A percentile compares a stretch with the other conserved stretches of the same genome.
Conservation (phyloP, 2,888 invertebrate genomes). For the Leucophenga montana region DNA sequence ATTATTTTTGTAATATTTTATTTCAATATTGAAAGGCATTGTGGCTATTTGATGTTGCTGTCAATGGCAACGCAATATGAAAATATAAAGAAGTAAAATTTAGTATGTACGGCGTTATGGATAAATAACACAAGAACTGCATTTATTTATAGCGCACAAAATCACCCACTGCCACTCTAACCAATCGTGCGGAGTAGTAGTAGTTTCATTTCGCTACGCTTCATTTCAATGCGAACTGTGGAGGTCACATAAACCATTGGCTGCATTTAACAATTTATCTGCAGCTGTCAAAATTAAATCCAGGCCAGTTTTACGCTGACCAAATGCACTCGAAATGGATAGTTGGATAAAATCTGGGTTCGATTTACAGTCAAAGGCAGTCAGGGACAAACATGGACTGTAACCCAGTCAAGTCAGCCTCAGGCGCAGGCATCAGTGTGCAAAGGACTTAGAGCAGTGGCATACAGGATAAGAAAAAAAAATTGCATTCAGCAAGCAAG, state of each 20-base stretch:
- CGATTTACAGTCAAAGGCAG: too few species aligned
- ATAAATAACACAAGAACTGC: background rate
- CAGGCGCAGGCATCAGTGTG: slow-evolving; percentile 1
- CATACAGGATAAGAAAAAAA: slow-evolving; percentile 17
- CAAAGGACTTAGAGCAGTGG: slow-evolving; percentile 2
- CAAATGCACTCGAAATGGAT: slow-evolving; percentile 40
- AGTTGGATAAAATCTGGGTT: too few species aligned
- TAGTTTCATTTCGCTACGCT: background rate
- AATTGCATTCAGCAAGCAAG: slow-evolving; percentile 1
- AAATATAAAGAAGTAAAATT: background rate
- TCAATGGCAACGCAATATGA: slow-evolving; percentile 52
- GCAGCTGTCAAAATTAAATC: slow-evolving; percentile 72
- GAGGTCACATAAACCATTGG: slow-evolving; percentile 43
- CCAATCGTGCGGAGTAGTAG: background rate
- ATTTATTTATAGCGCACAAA: background rate
- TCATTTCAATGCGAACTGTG: background rate
- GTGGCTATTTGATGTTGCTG: slow-evolving; percentile 60
- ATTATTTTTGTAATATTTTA: background rate
- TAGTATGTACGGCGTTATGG: background rate
- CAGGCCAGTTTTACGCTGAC: slow-evolving; percentile 56
- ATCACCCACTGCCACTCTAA: background rate
- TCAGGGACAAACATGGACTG: too few species aligned
- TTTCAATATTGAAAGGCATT: slow-evolving; percentile 18
- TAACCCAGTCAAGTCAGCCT: slow-evolving; percentile 52
- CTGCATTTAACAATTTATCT: slow-evolving; percentile 72